phyloP scores from a whole-genome alignment of 35 echinoderm and acorn worm species.

The Diadema setosum region DNA sequence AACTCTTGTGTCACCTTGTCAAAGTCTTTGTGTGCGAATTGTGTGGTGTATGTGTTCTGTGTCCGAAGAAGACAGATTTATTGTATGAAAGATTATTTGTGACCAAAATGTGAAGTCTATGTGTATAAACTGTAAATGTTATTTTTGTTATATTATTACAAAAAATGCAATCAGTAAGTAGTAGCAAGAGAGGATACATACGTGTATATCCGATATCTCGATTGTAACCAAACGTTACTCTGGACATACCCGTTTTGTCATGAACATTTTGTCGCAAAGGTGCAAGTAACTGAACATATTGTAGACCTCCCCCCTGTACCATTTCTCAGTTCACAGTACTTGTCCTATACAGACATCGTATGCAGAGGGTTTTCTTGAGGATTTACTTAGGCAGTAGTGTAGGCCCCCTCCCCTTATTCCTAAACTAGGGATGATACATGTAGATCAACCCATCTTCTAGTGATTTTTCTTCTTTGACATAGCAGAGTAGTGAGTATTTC shows the following conservation, averaged over 20 bases:
- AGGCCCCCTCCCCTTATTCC: not conserved
- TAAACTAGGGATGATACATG: too few relatives aligned
- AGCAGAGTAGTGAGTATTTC: not conserved
- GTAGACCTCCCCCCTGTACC: not conserved
- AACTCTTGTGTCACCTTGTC: constrained; percentile 13
- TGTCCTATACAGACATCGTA: not conserved
- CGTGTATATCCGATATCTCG: too few relatives aligned
- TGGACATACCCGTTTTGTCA: not conserved
- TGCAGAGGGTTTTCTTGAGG: not conserved
- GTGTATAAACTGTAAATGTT: constrained; percentile 18
- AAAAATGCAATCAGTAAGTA: constrained; percentile 30
- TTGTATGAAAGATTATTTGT: constrained; percentile 23
- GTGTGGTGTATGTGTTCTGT: constrained; percentile 27
- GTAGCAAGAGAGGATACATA: too few relatives aligned
- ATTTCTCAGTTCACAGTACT: not conserved
- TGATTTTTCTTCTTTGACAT: constrained; percentile 5
- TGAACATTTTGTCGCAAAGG: not conserved
- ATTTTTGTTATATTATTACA: constrained; percentile 34
- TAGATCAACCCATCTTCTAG: too few relatives aligned
- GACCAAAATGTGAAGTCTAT: constrained; percentile 15
- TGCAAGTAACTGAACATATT: not conserved
- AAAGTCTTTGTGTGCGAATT: constrained; percentile 23
- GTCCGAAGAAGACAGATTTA: constrained; percentile 13
- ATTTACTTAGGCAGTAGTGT: not conserved
- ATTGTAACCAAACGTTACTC: too few relatives aligned